Base-by-base conservation (phyloP, 2,888 invertebrate species). In the Corythucha ciliata region DNA sequence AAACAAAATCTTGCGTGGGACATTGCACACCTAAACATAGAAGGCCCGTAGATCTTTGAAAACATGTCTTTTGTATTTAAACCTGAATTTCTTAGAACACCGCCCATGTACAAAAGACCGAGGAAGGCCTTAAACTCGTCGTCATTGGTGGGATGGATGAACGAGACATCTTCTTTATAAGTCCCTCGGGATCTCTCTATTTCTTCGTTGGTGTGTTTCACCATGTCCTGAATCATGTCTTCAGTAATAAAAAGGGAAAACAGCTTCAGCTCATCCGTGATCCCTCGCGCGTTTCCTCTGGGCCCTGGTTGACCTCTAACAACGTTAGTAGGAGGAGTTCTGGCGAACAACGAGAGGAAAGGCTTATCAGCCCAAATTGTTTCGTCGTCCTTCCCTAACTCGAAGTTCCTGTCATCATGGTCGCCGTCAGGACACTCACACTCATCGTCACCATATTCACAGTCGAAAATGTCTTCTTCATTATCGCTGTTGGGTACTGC, bases 181-280 rank as follows among this genome's bases (percentile, higher is more conserved):
- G 20, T n/a, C n/a, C 12, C 4, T 39, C 18, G 36, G 7, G 20
- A 6, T 16, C 18, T 29, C 14, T 41, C 40, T 1, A 49, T 49
- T 49, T 49, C 49, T 12, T n/a, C 6, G 21, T 46, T 46, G n/a
- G 50, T 44, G 21, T 44, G 29, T 18, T 20, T 24, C 3, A 52
- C 52, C n/a, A 52, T 52, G 20, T 24, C 21, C 16, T 33, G 27
- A 20, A 52, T 37, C 45, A 52, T 46, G 14, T 46, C 32, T 16
- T 27, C 20, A 22, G 33, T 37, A 2, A 52, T 39, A 24, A 52
- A 39, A 8, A 46, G 24, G 2, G 22, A 26, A 21, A 51, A 45
- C 14, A 48, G 29, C 12, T 2, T 16, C 16, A 20, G 6, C 20
- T 21, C 24, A 16, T 51, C 26, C 8, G 34, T n/a, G 7, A 22